phyloP scores from a whole-genome alignment of 2,888 invertebrate species.

The Escarpia spicata region DNA sequence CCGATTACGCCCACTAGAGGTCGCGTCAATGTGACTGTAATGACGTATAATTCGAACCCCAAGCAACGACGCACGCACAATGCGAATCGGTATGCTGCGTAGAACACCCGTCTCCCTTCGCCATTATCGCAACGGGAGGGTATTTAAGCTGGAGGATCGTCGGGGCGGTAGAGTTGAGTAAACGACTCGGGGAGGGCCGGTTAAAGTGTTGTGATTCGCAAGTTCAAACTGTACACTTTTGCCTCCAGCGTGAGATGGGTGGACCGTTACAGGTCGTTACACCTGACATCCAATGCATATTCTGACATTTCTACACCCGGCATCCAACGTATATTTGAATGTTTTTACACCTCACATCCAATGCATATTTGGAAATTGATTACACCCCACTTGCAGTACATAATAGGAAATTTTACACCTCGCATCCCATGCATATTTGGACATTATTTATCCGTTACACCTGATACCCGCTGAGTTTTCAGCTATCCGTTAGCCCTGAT shows the following conservation, averaged over 20 bases:
- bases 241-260: neutral
- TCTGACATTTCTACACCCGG: neutral
- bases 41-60: neutral
- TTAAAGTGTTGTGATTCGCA: neutral
- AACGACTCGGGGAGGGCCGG: neutral
- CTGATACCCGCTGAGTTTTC: no score
- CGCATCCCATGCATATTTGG: no score
- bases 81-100: neutral
- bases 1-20: slow-evolving; percentile 5
- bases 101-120: neutral
- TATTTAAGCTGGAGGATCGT: neutral
- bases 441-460: no score
- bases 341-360: neutral
- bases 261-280: neutral
- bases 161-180: neutral
- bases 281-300: neutral
- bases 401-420: no score
- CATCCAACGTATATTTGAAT: neutral
- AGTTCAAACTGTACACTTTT: neutral
- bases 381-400: no score
- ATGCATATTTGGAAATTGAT: neutral
- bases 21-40: neutral
- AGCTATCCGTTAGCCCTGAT: neutral
- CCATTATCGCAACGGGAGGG: slow-evolving; percentile 3
- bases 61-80: neutral